These are phyloP conservation scores for Drosophila mimetica DNA, from an alignment of 2,888 invertebrate genomes.

Conservation along the genomic window DNA sequence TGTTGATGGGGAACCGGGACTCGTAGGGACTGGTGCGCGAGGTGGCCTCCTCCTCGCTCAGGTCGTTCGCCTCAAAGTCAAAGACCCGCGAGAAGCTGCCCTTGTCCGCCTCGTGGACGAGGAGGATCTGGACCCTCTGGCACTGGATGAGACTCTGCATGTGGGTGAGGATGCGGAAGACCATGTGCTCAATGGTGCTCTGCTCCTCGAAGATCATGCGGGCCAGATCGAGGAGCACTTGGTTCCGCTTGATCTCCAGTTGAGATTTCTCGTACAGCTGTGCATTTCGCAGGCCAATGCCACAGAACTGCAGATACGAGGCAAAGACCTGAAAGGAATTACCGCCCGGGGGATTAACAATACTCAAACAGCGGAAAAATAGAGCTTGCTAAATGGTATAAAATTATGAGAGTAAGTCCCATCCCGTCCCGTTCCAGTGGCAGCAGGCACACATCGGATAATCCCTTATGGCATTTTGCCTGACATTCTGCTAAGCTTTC, in stretches of 20 bases:
- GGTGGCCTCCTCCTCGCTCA: conserved; percentile 92
- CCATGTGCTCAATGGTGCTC: conserved; percentile 97
- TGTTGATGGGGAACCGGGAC: conserved; percentile 96
- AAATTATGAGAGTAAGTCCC: conserved; percentile 35
- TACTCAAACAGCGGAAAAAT: conserved; percentile 10
- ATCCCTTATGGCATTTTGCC: conserved; percentile 48
- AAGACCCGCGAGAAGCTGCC: conserved; percentile 97
- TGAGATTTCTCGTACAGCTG: conserved; percentile 97
- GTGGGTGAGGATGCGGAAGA: conserved; percentile 95
- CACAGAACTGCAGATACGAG: conserved; percentile 97
- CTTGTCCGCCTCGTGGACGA: conserved; percentile 95
- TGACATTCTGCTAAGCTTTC: conserved; percentile 58
- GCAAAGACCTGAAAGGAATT: conserved; percentile 89
- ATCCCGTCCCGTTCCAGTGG: no score
- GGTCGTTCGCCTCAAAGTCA: conserved; percentile 95
- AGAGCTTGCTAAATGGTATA: conserved; percentile 31
- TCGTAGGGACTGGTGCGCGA: conserved; percentile 94
- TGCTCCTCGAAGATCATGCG: conserved; percentile 98
- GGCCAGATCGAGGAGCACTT: conserved; percentile 96
- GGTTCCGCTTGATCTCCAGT: conserved; percentile 97
- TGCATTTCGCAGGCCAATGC: conserved; percentile 97
- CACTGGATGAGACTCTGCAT: conserved; percentile 97
- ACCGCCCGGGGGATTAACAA: conserved; percentile 27
- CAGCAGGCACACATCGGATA: conserved; percentile 26
- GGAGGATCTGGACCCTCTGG: conserved; percentile 96